Evolutionary conservation across 2,797 vertebrate genomes (phyloP).

Genomic region (Gobio occitaniae): DNA sequence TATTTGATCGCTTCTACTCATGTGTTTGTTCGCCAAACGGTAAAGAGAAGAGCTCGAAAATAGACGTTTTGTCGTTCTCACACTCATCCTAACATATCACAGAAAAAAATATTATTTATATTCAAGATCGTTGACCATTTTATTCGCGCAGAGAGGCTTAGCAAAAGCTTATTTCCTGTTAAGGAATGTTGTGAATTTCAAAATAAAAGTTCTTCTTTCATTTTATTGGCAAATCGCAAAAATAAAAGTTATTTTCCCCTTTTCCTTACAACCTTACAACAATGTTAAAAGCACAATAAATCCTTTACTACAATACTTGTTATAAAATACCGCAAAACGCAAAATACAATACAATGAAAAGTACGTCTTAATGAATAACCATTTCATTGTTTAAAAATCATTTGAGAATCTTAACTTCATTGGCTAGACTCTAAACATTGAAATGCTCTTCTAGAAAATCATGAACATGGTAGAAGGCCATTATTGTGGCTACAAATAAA

Average conservation of each 20-base stretch:
- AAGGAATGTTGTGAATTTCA: neutral
- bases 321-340: neutral
- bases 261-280: slow-evolving; percentile 5
- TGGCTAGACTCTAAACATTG: neutral
- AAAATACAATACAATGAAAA: neutral
- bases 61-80: neutral
- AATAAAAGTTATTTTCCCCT: neutral
- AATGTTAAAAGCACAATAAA: neutral
- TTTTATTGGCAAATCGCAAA: neutral
- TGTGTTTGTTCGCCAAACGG: slow-evolving; percentile 14
- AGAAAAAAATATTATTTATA: neutral
- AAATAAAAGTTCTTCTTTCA: slow-evolving; percentile 12
- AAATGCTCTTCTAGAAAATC: neutral
- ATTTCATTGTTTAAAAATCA: neutral
- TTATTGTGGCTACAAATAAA: slow-evolving; percentile 4
- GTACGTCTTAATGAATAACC: neutral
- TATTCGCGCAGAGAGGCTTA: neutral
- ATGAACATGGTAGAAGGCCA: too few relatives aligned
- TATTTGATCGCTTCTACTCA: slow-evolving; percentile 47
- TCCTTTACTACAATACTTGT: slow-evolving; percentile 16
- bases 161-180: neutral
- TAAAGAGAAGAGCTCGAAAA: slow-evolving; percentile 29
- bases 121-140: neutral
- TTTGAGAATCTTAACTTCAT: neutral
- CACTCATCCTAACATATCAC: neutral